Evolutionary conservation across 2,797 vertebrate genomes (phyloP), one percentile per base, ranked within the genome.

Genomic region (Myripristis murdjan): DNA sequence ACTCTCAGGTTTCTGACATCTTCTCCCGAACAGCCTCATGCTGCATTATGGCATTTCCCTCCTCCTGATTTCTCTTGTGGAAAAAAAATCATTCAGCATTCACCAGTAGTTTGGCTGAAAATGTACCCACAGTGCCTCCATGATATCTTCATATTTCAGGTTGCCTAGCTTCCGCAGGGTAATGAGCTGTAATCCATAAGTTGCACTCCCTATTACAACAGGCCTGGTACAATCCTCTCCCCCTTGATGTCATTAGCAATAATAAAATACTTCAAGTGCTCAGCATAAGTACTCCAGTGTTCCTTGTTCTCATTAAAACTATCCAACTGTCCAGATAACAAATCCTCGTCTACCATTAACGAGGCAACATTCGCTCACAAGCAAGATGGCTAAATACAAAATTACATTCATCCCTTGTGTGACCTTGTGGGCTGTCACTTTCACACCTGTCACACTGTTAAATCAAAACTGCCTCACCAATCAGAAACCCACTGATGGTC

Each of bases 271-370:
- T 55, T 15, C 2, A 0, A 60, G 37, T 60, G 6, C 41, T 66
- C 46, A 64, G 16, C 49, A 12, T 24, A 56, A 70, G 48, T 1
- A 33, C 11, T 37, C 23, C 43, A 46, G 31, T 8, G 31, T 14
- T 64, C 16, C 51, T 14, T 18, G 52, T 70, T 59, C 14, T 63
- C 52, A 11, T 46, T 2, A 9, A 43, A n/a, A 23, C 4, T 9
- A 56, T 46, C 28, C 49, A 67, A 70, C 58, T 43, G 37, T 54
- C 15, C 16, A 31, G 49, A 75, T 24, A 43, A 54, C 37, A 37
- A 18, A 79, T 51, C 76, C 55, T 41, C 26, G 24, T 73, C 22
- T 39, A 15, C 62, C 57, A 65, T 69, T 26, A 75, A 59, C 68
- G 75, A 75, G 80, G 60, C 41, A 39, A 28, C 1, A 15, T 10